Conservation (phyloP, 23 tunicate species). For the Ciona savignyi region DNA sequence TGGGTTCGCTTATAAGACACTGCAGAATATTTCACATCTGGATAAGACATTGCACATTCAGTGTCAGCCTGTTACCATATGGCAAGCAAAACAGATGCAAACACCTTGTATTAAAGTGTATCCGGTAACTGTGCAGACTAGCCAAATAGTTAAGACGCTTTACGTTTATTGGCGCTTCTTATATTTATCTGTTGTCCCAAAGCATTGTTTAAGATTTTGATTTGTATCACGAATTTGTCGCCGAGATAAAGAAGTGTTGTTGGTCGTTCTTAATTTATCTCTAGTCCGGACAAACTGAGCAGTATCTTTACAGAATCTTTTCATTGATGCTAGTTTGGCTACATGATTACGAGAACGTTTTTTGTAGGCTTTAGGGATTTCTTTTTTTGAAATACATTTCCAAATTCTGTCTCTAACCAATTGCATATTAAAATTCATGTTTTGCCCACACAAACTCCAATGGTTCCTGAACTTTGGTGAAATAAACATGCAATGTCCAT, state of each 20-base stretch:
- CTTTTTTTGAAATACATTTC: not conserved
- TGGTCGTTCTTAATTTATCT: not conserved
- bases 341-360: not conserved
- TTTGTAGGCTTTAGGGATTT: not conserved
- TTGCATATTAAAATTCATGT: not conserved
- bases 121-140: too few species aligned
- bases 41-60: too few species aligned
- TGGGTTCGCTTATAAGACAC: too few species aligned
- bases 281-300: not conserved
- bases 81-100: too few species aligned
- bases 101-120: too few species aligned
- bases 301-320: not conserved
- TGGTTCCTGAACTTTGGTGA: not conserved
- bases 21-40: too few species aligned
- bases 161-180: too few species aligned
- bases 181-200: too few species aligned
- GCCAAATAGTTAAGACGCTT: too few species aligned
- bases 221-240: not conserved
- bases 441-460: not conserved
- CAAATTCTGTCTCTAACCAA: not conserved
- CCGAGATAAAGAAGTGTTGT: not conserved
- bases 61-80: too few species aligned
- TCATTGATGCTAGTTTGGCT: not conserved
- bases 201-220: too few species aligned
- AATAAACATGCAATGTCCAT: not conserved